These are phyloP conservation scores for Echinops telfairi DNA, from an alignment of 2,113 vertebrate genomes.

Conservation along the genomic window DNA sequence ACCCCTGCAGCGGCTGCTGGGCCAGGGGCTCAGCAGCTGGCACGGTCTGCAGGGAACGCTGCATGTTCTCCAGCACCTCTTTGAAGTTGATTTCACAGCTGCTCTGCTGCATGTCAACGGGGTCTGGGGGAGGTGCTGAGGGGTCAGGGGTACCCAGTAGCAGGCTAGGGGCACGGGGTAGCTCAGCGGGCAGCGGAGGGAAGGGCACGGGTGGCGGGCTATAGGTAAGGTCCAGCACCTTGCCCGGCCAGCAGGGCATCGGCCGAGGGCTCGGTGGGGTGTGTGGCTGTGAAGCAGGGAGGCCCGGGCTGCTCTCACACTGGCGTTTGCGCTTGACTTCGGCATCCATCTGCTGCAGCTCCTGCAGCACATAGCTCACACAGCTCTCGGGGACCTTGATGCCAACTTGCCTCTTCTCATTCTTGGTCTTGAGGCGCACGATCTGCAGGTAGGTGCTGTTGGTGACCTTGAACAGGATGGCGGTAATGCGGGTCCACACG, in stretches of 20 bases:
- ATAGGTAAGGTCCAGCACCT: slow-evolving; percentile 93
- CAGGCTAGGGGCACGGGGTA: not conserved
- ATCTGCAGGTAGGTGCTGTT: slow-evolving; percentile 97
- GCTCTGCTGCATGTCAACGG: slow-evolving; percentile 77
- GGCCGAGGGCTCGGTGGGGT: not conserved
- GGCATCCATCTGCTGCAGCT: slow-evolving; percentile 93
- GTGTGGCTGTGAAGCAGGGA: not conserved
- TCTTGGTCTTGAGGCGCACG: slow-evolving; percentile 97
- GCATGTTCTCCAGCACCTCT: slow-evolving; percentile 95
- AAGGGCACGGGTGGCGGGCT: slow-evolving; percentile 85
- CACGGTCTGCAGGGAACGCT: slow-evolving; percentile 83
- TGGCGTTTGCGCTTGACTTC: slow-evolving; percentile 90
- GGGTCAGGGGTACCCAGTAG: slow-evolving; percentile 58
- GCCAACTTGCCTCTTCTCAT: slow-evolving; percentile 98
- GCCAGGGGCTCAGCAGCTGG: slow-evolving; percentile 46
- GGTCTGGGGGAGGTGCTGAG: slow-evolving; percentile 72
- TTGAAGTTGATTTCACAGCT: slow-evolving; percentile 89
- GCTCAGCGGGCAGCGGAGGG: slow-evolving; percentile 61
- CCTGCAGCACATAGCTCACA: slow-evolving; percentile 91
- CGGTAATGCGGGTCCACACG: slow-evolving; percentile 95
- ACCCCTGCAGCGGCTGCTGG: not conserved
- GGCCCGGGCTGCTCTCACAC: slow-evolving; percentile 15
- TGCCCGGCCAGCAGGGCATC: slow-evolving; percentile 61
- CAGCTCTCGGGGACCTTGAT: slow-evolving; percentile 98
- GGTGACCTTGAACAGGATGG: slow-evolving; percentile 94